Evolutionary conservation across 2,113 vertebrate species (phyloP).

Genomic region (Stegastes partitus): DNA sequence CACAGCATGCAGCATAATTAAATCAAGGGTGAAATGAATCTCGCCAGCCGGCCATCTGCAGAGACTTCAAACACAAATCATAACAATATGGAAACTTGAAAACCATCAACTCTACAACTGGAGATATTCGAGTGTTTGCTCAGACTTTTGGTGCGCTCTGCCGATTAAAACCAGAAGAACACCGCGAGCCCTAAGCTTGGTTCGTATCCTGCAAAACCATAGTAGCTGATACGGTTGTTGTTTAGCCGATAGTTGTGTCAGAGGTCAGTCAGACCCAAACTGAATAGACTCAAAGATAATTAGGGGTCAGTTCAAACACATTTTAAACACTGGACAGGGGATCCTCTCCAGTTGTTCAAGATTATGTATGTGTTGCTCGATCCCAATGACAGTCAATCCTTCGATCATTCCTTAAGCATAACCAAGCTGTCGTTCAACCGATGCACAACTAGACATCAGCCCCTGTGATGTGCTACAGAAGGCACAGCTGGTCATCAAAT

Average conservation of each 20-base stretch:
- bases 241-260: not conserved
- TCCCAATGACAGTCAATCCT: no score
- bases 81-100: not conserved
- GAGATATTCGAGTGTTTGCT: not conserved
- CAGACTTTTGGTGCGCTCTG: not conserved
- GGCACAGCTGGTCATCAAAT: no score
- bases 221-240: not conserved
- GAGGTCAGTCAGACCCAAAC: not conserved
- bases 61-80: not conserved
- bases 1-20: conserved; percentile 11
- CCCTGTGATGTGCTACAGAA: no score
- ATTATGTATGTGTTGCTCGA: no score
- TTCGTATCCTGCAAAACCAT: not conserved
- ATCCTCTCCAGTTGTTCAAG: no score
- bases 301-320: not conserved
- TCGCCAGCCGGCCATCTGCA: not conserved
- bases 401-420: no score
- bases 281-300: not conserved
- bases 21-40: not conserved
- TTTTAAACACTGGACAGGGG: no score
- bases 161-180: no score
- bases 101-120: conserved; percentile 8
- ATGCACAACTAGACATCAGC: no score
- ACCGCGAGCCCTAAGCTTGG: no score
- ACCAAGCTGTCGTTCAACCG: no score